These are phyloP conservation scores for Tetramorium alpestre DNA, from an alignment of 1,140 invertebrate genomes.

Conservation along the genomic window DNA sequence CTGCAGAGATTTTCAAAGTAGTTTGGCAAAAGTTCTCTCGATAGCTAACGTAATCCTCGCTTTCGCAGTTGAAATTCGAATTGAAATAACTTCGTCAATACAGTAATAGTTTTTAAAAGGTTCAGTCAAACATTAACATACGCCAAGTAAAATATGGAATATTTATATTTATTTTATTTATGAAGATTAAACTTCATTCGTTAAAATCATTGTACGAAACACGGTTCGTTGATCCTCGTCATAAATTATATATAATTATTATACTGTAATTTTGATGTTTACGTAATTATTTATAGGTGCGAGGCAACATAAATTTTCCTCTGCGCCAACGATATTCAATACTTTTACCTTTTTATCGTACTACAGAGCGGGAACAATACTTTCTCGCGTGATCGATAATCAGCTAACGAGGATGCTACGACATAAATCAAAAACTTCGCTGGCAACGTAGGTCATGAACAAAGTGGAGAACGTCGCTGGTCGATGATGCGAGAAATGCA, in stretches of 20 bases:
- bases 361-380: not conserved
- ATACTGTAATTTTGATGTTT: not conserved
- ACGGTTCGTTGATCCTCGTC: not conserved
- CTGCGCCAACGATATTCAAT: not conserved
- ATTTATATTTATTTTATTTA: too few relatives aligned
- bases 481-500: constrained; percentile 64
- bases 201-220: not conserved
- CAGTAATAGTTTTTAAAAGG: not conserved
- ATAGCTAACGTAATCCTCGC: not conserved
- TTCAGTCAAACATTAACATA: not conserved
- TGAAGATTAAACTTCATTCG: not conserved
- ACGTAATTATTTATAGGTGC: not conserved
- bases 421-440: constrained; percentile 62
- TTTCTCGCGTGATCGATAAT: constrained; percentile 34
- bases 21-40: not conserved
- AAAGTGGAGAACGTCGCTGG: constrained; percentile 46
- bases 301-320: not conserved
- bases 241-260: not conserved
- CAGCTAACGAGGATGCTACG: constrained; percentile 42
- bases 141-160: not conserved
- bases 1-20: constrained; percentile 31
- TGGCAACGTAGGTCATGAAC: constrained; percentile 62
- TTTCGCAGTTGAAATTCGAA: not conserved
- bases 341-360: not conserved
- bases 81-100: not conserved